A percentile compares a stretch with the other conserved stretches of the same genome.
These are phyloP conservation scores for Cranoglanis bouderius DNA, from an alignment of 2,113 vertebrate species.

Conservation along the genomic window DNA sequence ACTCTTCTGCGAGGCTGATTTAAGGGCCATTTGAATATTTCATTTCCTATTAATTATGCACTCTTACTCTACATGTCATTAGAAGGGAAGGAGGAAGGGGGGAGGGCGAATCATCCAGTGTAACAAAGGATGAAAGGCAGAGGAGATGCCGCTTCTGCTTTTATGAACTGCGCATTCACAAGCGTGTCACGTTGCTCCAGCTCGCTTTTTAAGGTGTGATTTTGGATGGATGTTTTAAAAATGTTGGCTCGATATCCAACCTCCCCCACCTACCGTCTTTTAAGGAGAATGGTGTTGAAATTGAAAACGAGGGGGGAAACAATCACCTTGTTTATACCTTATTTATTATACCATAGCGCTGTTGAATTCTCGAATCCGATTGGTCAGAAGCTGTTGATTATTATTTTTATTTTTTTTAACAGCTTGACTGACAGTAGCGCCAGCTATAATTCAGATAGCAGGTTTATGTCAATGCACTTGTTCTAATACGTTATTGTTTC, in stretches of 20 bases:
- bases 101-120: conserved; percentile 86
- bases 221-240: conserved; percentile 66
- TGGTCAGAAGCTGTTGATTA: not conserved
- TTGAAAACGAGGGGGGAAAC: conserved; percentile 26
- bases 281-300: conserved; percentile 59
- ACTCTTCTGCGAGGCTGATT: conserved; percentile 94
- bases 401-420: too few species aligned
- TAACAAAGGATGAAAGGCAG: conserved; percentile 99
- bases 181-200: conserved; percentile 97
- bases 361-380: not conserved
- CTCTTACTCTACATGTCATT: conserved; percentile 99
- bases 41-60: conserved; percentile 99
- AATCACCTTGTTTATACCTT: conserved; percentile 20
- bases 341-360: not conserved
- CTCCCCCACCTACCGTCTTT: conserved; percentile 62
- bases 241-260: conserved; percentile 68
- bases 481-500: not conserved
- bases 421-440: too few species aligned
- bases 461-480: not conserved
- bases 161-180: conserved; percentile 90
- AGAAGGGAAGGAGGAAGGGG: conserved; percentile 86
- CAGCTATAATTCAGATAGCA: not conserved
- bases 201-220: conserved; percentile 76
- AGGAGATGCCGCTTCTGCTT: conserved; percentile 81
- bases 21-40: conserved; percentile 99